Base-by-base conservation (phyloP, 2,113 vertebrate species). In the Xyrauchen texanus region DNA sequence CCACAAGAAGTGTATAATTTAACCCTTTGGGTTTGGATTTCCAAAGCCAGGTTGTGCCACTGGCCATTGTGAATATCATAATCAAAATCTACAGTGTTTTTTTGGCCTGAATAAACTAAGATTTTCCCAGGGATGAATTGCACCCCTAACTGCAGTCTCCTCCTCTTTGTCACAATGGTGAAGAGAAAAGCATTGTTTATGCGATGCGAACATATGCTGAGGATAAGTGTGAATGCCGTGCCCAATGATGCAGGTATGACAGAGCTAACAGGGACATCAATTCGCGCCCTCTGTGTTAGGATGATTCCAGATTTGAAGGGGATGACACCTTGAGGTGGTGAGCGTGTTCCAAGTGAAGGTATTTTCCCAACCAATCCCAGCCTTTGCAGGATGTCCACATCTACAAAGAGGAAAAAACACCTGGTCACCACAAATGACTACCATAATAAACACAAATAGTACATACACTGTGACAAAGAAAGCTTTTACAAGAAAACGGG, bases 151-250 rank as follows among this genome's bases (percentile, higher is more conserved):
- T 98, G 96, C 86, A 98, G 91, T 88, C 93, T 96, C 65, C 90
- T 94, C 87, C 89, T 93, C 84, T 90, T 94, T n/a, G 93, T 96
- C 79, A 93, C 92, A 74, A 96, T 49, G 0, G 95, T 92, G 67
- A 99, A 99, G 79, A 99, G 92, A 68, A 96, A 98, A 70, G 96
- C 98, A 4, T 90, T 94, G 92, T 97, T 98, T 89, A 98, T 85
- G 9, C 96, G 96, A 79, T 99, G 96, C 21, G 96, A 95, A 65
- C 95, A 95, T 11, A 99, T 86, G 86, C 96, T 97, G 88, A 98
- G 86, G 86, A 98, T 93, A 57, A 99, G 82, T 0, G 95, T 93
- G 84, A 99, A 89, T 77, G 95, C 89, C 0, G 90, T 84, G 89
- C 92, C 88, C 83, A 92, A 91, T 73, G 90, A 52, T 0, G 90